phyloP scores from a whole-genome alignment of 64 coral and sea anemone species.

The Porites lutea region DNA sequence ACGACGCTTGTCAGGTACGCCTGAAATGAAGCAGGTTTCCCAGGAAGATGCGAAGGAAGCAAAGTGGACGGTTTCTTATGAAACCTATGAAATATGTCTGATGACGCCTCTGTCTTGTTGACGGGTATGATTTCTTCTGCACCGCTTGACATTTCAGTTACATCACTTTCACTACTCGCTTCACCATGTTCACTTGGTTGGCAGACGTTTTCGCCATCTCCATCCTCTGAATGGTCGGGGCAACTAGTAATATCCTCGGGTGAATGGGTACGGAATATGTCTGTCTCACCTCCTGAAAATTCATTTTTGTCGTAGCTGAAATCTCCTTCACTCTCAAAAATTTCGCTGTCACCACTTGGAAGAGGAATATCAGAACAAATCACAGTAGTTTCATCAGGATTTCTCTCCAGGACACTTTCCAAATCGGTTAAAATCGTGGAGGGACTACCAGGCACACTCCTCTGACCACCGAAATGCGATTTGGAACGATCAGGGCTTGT shows the following conservation, averaged over 20 bases:
- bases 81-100: conserved; percentile 7
- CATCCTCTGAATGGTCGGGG: conserved; percentile 7
- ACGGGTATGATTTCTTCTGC: conserved; percentile 10
- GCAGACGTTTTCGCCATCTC: neutral
- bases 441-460: neutral
- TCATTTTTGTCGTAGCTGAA: neutral
- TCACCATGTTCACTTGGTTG: conserved; percentile 7
- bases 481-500: conserved; percentile 7
- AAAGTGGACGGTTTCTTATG: conserved; percentile 8
- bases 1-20: conserved; percentile 19
- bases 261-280: neutral
- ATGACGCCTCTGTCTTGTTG: neutral
- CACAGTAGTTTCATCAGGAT: neutral
- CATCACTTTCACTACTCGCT: conserved; percentile 15
- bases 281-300: conserved; percentile 3
- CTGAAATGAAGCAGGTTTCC: conserved; percentile 39
- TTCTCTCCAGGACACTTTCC: neutral
- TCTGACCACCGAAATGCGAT: neutral
- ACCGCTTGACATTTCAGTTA: neutral
- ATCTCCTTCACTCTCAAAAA: neutral
- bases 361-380: neutral
- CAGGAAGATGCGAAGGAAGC: conserved; percentile 26
- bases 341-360: neutral
- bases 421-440: neutral
- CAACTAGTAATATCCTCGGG: neutral